Evolutionary conservation across 2,113 vertebrate species (phyloP).

Genomic region (Baryphthengus martii): DNA sequence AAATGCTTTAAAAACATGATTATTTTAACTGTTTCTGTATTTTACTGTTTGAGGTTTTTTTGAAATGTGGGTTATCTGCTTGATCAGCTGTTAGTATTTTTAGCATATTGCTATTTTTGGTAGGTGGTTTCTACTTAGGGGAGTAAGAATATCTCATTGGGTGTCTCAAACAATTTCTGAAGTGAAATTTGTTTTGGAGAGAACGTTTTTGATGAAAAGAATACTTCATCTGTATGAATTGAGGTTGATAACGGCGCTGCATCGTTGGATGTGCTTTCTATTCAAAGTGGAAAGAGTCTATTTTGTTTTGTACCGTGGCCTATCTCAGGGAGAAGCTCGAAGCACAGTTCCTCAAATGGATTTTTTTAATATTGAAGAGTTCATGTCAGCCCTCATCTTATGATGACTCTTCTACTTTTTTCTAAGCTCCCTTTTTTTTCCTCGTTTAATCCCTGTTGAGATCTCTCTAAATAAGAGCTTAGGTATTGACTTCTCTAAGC

Average conservation of each 20-base stretch:
- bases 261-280: not conserved
- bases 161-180: not conserved
- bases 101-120: not conserved
- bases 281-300: not conserved
- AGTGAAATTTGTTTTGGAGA: not conserved
- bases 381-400: conserved; percentile 30
- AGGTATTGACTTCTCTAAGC: conserved; percentile 48
- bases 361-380: conserved; percentile 47
- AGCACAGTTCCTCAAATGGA: not conserved
- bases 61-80: not conserved
- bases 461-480: conserved; percentile 60
- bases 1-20: not conserved
- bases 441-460: conserved; percentile 37
- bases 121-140: not conserved
- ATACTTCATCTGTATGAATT: not conserved
- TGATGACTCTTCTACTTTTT: conserved; percentile 44
- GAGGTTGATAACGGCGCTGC: not conserved
- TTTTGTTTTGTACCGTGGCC: not conserved
- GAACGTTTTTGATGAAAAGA: not conserved
- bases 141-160: not conserved
- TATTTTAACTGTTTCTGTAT: not conserved
- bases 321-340: not conserved
- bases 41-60: not conserved
- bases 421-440: conserved; percentile 55
- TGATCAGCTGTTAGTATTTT: not conserved